Base-by-base conservation (phyloP, 37 sponge, comb jelly and placozoan genomes). In the Mnemiopsis leidyi region DNA sequence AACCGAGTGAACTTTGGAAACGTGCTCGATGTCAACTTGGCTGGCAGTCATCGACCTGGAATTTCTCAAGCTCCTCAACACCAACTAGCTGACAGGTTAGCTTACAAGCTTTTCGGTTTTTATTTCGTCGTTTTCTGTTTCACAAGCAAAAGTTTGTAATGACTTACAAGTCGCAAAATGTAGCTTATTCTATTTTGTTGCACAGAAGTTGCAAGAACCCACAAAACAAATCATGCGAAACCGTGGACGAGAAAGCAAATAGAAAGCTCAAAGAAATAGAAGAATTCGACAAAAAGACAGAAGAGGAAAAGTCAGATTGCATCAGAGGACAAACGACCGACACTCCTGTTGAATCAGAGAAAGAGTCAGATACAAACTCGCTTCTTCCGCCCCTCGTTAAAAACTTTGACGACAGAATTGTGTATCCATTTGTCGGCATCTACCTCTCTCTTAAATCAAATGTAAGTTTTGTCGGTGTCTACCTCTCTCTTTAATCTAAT, bases 1-100 rank as follows among this genome's bases (percentile, higher is more conserved):
- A 85, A 85, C 61, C 38, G 90, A 85, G 36, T 40, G 23, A 40
- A 38, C 90, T 85, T 85, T 39, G 90, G 61, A 1, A 40, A 40
- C 61, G 36, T 40, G 7, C 90, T 85, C 24, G 35, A 79, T 29
- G 26, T 39, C 5, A 85, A 9, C 39, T 23, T 38, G 5, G 32
- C 61, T 36, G 61, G 40, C 3, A 28, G 75, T 71, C 30, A 28
- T 18, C 2, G 75, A 18, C 25, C 30, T 5, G 75, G 30, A 23
- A 71, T 28, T 23, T 71, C 30, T 18, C 30, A 71, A 25, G 75
- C 75, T 71, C 30, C 30, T 29, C 75, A n/a, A 71, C 75, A 13
- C n/a, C 75, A 71, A 5, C 75, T 71, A 5, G 75, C 75, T 29
- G 20, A n/a, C 25, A n/a, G 75, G 75, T 48, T n/a, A n/a, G n/a